Percentiles rank a stretch among this genome's conserved stretches.
These are phyloP conservation scores for Eulemur rufifrons DNA, from an alignment of 2,113 vertebrate genomes.

Conservation along the genomic window DNA sequence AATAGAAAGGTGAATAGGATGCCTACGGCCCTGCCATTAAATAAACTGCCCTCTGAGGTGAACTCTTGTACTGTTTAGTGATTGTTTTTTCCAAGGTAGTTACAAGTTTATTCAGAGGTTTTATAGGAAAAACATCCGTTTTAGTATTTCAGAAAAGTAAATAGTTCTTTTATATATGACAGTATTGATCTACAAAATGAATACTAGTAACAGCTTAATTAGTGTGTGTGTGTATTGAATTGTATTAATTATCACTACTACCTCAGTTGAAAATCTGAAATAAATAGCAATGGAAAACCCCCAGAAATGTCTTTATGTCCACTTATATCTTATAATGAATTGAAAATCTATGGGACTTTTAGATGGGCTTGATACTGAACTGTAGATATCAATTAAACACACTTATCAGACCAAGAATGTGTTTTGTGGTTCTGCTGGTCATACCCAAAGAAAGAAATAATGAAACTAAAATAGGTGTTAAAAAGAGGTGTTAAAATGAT, in stretches of 20 bases:
- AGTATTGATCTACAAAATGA: slow-evolving; percentile 33
- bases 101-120: slow-evolving; percentile 6
- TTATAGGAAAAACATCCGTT: slow-evolving; percentile 26
- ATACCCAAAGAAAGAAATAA: slow-evolving; percentile 40
- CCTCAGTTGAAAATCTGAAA: slow-evolving; percentile 36
- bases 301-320: neutral
- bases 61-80: neutral
- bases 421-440: slow-evolving; percentile 28
- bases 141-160: slow-evolving; percentile 38
- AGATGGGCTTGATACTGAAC: slow-evolving; percentile 5
- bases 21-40: neutral
- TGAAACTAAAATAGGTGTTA: neutral
- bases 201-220: slow-evolving; percentile 22
- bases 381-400: neutral
- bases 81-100: neutral
- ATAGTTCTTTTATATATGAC: neutral
- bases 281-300: neutral
- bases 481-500: slow-evolving; percentile 14
- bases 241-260: neutral
- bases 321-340: slow-evolving; percentile 42
- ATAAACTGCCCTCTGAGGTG: neutral
- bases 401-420: neutral
- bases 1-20: neutral
- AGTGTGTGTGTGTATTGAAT: neutral
- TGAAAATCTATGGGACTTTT: slow-evolving; percentile 20